Conservation (phyloP, 2,888 invertebrate species). For the Dorcus parallelipipedus region DNA sequence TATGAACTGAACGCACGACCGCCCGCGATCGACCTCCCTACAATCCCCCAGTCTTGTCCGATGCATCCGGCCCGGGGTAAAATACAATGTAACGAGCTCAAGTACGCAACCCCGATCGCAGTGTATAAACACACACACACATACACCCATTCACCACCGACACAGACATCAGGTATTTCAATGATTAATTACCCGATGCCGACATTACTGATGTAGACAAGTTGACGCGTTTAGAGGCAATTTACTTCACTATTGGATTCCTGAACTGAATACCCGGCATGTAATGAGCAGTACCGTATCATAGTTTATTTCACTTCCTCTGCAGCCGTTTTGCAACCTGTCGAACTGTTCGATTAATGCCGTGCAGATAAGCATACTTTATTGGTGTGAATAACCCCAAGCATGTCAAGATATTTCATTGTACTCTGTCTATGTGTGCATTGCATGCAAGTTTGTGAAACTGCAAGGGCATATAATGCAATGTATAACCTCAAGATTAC, state of each 20-base stretch:
- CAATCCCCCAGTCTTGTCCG: conserved; percentile 36
- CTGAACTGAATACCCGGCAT: conserved; percentile 5
- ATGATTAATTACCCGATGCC: conserved; percentile 22
- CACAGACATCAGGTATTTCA: conserved; percentile 20
- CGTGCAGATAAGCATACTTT: too few relatives aligned
- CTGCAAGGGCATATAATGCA: too few relatives aligned
- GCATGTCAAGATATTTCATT: too few relatives aligned
- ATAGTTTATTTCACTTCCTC: background rate
- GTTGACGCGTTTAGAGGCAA: conserved; percentile 15
- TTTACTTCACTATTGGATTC: conserved; percentile 27
- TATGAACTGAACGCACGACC: conserved; percentile 42
- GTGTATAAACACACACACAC: conserved; percentile 8
- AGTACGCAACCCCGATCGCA: conserved; percentile 13
- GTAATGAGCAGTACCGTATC: background rate
- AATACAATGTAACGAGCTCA: conserved; percentile 33
- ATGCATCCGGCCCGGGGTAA: conserved; percentile 37
- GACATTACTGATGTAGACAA: conserved; percentile 15
- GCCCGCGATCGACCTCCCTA: conserved; percentile 31
- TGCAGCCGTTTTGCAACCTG: too few relatives aligned
- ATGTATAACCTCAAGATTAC: too few relatives aligned
- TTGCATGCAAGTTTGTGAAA: too few relatives aligned
- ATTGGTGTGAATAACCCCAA: too few relatives aligned
- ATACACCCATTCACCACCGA: background rate
- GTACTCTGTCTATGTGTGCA: too few relatives aligned
- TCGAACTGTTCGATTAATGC: too few relatives aligned